These are phyloP conservation scores for Drosophila pseudotalamancana DNA, from an alignment of 2,888 invertebrate genomes.

Conservation along the genomic window DNA sequence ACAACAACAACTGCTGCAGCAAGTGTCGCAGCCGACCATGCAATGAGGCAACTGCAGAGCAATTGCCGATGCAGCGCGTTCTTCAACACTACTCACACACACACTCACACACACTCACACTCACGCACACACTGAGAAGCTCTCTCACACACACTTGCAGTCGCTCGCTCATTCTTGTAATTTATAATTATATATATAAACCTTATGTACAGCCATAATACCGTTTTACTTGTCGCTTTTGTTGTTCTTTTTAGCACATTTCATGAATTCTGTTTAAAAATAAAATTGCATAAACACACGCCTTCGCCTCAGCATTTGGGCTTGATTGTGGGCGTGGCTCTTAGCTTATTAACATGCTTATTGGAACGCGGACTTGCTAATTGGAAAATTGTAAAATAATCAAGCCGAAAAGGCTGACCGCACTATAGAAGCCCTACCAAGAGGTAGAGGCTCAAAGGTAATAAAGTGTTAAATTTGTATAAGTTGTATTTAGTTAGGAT, in stretches of 20 bases:
- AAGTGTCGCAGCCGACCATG: slow-evolving; percentile 30
- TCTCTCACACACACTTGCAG: neutral
- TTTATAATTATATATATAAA: slow-evolving; percentile 16
- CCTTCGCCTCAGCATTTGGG: neutral
- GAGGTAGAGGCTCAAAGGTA: no score
- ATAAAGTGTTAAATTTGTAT: no score
- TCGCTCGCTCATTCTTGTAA: slow-evolving; percentile 2
- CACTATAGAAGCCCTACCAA: neutral
- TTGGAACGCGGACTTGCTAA: slow-evolving; percentile 26
- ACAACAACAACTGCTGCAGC: slow-evolving; percentile 1
- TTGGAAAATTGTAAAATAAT: slow-evolving; percentile 34
- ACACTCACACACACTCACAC: slow-evolving; percentile 3
- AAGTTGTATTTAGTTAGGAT: neutral
- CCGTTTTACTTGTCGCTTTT: slow-evolving; percentile 22
- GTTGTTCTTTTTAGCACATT: slow-evolving; percentile 20
- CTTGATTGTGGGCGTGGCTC: slow-evolving; percentile 32
- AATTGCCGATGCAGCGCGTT: neutral
- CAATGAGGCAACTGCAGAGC: slow-evolving; percentile 13
- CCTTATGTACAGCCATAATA: slow-evolving; percentile 5
- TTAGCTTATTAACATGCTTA: slow-evolving; percentile 5
- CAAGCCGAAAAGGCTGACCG: neutral
- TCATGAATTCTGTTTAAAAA: slow-evolving; percentile 42
- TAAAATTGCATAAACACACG: slow-evolving; percentile 28
- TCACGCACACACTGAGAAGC: neutral
- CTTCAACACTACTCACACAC: slow-evolving; percentile 1